Conservation (phyloP, 2,888 invertebrate genomes). For the Watsonalla cultraria region DNA sequence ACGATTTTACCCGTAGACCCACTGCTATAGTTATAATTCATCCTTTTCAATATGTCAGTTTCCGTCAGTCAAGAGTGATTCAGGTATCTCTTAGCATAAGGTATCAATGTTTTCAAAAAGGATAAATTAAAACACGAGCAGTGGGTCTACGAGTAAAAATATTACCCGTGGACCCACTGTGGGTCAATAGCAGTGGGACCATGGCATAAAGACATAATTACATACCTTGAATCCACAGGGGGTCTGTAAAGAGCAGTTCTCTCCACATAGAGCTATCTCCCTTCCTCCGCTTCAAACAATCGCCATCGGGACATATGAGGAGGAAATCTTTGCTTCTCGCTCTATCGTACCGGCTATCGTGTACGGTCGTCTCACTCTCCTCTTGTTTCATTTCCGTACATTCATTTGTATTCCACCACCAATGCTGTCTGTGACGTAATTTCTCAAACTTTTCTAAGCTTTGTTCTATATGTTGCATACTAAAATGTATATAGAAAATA, state of each 20-base stretch:
- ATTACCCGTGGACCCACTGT: too few species aligned
- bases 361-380: constrained; percentile 28
- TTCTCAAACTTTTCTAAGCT: constrained; percentile 51
- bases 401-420: constrained; percentile 42
- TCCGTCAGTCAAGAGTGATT: too few species aligned
- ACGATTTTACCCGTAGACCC: too few species aligned
- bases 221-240: constrained; percentile 56
- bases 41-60: too few species aligned
- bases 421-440: constrained; percentile 53
- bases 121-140: too few species aligned
- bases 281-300: constrained; percentile 49
- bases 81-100: too few species aligned
- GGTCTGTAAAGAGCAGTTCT: constrained; percentile 63
- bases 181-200: too few species aligned
- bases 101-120: too few species aligned
- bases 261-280: constrained; percentile 59
- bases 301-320: constrained; percentile 62
- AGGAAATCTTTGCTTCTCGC: constrained; percentile 54
- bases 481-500: constrained; percentile 21
- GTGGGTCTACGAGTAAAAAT: too few species aligned
- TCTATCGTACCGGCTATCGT: constrained; percentile 33
- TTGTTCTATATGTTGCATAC: constrained; percentile 59
- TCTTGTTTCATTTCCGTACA: constrained; percentile 24
- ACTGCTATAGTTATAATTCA: too few species aligned
- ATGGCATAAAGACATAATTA: constrained; percentile 1